Evolutionary conservation across 2,113 vertebrate species (phyloP).

Genomic region (Istiophorus platypterus): DNA sequence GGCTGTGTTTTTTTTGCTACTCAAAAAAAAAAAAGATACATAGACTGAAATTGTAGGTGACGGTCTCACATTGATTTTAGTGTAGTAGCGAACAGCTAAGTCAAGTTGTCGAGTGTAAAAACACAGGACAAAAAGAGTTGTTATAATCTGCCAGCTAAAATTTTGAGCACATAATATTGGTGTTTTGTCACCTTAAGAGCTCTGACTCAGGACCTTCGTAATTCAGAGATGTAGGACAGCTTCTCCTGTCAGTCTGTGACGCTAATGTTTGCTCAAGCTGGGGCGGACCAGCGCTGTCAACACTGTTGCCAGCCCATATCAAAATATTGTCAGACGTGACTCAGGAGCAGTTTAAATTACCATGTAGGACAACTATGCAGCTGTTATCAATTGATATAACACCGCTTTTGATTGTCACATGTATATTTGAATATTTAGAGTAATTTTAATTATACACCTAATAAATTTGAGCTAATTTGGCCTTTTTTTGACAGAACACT

Average conservation of each 20-base stretch:
- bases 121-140: background rate
- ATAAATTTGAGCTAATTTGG: background rate
- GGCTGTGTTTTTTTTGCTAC: background rate
- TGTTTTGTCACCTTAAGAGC: background rate
- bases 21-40: background rate
- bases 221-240: constrained; percentile 9
- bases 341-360: constrained; percentile 16
- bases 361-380: background rate
- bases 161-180: background rate
- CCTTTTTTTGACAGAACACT: no score
- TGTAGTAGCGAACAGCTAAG: constrained; percentile 4
- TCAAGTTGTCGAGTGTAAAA: background rate
- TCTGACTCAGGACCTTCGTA: background rate
- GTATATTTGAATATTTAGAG: background rate
- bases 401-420: background rate
- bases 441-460: background rate
- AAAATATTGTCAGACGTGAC: background rate
- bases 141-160: constrained; percentile 1
- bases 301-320: background rate
- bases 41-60: background rate
- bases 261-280: constrained; percentile 10
- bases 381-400: background rate
- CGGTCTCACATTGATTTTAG: background rate
- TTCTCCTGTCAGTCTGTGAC: constrained; percentile 8
- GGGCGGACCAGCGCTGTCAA: constrained; percentile 13